Percentiles rank a stretch among this genome's conserved stretches.
phyloP scores from a whole-genome alignment of 2,888 invertebrate species.

The Itoplectis maculator region DNA sequence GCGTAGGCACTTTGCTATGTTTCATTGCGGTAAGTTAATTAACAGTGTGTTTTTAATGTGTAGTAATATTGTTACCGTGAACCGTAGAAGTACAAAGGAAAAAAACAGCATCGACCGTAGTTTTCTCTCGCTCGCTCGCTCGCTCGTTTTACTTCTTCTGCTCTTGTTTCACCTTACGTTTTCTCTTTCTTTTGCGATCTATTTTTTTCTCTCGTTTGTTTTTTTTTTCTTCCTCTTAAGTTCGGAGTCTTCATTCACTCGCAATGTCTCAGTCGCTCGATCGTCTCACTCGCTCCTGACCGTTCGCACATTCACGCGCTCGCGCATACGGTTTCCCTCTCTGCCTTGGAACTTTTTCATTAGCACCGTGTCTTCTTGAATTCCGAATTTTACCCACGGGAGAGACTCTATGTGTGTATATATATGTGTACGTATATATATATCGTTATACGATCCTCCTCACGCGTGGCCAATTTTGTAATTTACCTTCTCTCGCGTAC shows the following conservation, averaged over 20 bases:
- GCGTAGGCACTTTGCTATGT: constrained; percentile 83
- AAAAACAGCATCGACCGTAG: constrained; percentile 58
- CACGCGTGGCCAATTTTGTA: constrained; percentile 27
- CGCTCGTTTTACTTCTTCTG: constrained; percentile 48
- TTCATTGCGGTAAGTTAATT: constrained; percentile 72
- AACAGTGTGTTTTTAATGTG: constrained; percentile 57
- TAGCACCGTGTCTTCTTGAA: constrained; percentile 81
- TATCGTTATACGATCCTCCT: constrained; percentile 37
- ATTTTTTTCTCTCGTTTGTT: constrained; percentile 1
- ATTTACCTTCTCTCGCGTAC: constrained; percentile 31
- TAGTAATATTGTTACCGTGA: constrained; percentile 59
- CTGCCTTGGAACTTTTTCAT: constrained; percentile 78
- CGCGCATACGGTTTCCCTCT: constrained; percentile 61
- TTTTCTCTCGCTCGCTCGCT: constrained; percentile 49
- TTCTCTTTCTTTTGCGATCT: not conserved
- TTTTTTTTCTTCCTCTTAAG: constrained; percentile 15
- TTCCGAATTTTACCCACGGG: constrained; percentile 49
- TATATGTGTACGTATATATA: not conserved
- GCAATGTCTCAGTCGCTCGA: constrained; percentile 63
- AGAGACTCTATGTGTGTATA: constrained; percentile 15
- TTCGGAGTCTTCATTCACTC: constrained; percentile 54
- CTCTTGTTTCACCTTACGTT: constrained; percentile 53
- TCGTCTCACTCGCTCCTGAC: constrained; percentile 51
- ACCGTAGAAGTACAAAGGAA: constrained; percentile 63
- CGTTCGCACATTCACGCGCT: constrained; percentile 67